Evolutionary conservation across 2,888 invertebrate species (phyloP).

Genomic region (Xestia rhomboidea): DNA sequence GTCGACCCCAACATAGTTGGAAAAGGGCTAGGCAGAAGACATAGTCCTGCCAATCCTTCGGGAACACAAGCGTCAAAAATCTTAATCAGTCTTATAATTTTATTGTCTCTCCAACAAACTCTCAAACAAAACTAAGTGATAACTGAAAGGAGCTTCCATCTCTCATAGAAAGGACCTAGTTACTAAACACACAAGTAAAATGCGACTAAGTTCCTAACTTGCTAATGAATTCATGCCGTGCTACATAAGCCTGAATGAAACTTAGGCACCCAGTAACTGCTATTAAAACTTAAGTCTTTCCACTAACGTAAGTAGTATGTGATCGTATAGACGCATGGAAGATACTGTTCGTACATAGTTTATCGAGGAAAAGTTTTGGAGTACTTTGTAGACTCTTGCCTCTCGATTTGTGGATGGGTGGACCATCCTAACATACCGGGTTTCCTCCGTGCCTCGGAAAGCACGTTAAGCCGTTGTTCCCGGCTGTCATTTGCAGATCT

Average conservation of each 20-base stretch:
- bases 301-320: background rate
- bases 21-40: too few species aligned
- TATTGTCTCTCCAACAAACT: background rate
- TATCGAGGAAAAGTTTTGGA: background rate
- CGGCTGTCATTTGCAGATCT: background rate
- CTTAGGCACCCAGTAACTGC: slow-evolving; percentile 18
- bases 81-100: background rate
- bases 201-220: slow-evolving; percentile 28
- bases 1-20: too few species aligned
- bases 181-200: slow-evolving; percentile 22
- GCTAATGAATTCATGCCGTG: slow-evolving; percentile 56
- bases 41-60: too few species aligned
- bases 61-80: too few species aligned
- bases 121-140: background rate
- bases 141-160: background rate
- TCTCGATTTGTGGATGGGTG: background rate
- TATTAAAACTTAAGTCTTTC: slow-evolving; percentile 38
- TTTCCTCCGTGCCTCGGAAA: background rate
- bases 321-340: slow-evolving; percentile 8
- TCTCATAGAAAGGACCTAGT: background rate
- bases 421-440: background rate
- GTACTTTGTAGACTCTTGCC: background rate
- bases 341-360: background rate
- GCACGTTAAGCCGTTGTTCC: too few species aligned
- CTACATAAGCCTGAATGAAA: slow-evolving; percentile 43